A percentile compares a stretch with the other conserved stretches of the same genome.
Evolutionary conservation across 2,888 invertebrate genomes (phyloP).

Genomic region (Malthinus flaveolus): DNA sequence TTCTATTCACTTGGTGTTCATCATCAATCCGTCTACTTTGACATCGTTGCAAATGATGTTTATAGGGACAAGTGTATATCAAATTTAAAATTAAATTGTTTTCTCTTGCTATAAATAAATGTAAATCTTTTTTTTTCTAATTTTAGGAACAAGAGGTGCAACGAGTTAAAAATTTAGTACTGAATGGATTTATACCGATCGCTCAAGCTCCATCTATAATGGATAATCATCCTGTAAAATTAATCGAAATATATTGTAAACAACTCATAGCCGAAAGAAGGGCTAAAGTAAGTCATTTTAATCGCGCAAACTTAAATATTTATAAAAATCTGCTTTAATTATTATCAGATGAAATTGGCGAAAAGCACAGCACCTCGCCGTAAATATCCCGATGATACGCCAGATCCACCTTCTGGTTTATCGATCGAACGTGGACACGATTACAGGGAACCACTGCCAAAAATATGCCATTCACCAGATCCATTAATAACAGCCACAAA

Average conservation of each 20-base stretch:
- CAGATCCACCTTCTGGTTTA: slow-evolving; percentile 51
- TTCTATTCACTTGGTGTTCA: slow-evolving; percentile 13
- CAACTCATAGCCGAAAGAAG: slow-evolving; percentile 56
- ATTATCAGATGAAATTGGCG: slow-evolving; percentile 48
- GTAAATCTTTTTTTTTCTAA: not conserved
- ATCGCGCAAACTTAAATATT: too few relatives aligned
- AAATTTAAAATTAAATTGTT: slow-evolving; percentile 6
- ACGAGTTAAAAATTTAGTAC: slow-evolving; percentile 68
- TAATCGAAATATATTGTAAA: slow-evolving; percentile 61
- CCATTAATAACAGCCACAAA: slow-evolving; percentile 44
- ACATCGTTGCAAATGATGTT: slow-evolving; percentile 5
- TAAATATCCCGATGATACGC: slow-evolving; percentile 51
- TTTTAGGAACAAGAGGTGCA: slow-evolving; percentile 63
- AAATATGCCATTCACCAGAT: slow-evolving; percentile 54
- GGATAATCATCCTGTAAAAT: slow-evolving; percentile 68
- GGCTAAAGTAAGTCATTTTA: slow-evolving; percentile 57
- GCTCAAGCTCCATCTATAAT: slow-evolving; percentile 69
- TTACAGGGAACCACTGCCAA: slow-evolving; percentile 49
- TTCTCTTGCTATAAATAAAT: not conserved
- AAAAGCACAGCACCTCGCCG: slow-evolving; percentile 50
- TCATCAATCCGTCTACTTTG: slow-evolving; percentile 4
- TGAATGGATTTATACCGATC: slow-evolving; percentile 68
- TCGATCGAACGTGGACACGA: slow-evolving; percentile 56
- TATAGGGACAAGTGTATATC: slow-evolving; percentile 16
- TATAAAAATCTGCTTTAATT: too few relatives aligned